These are phyloP conservation scores for Helleia helle DNA, from an alignment of 2,888 invertebrate genomes.

Conservation along the genomic window DNA sequence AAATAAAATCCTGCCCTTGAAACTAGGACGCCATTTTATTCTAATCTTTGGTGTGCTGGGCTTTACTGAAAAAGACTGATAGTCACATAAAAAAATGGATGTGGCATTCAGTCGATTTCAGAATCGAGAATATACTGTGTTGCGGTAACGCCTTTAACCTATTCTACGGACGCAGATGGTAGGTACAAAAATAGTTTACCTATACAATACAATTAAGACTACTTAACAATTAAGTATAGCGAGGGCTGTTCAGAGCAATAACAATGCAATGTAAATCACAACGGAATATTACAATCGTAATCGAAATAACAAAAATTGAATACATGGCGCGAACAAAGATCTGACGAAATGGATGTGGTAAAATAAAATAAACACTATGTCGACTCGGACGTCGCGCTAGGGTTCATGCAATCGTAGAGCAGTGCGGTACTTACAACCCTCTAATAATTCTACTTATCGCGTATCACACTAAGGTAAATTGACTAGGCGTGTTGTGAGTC, in stretches of 20 bases:
- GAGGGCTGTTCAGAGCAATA: constrained; percentile 38
- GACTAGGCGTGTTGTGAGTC: constrained; percentile 70
- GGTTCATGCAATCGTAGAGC: no score
- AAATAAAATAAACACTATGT: background rate
- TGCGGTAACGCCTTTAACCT: constrained; percentile 61
- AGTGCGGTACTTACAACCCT: constrained; percentile 25
- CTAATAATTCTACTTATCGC: constrained; percentile 62
- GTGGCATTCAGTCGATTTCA: constrained; percentile 36
- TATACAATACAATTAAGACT: constrained; percentile 69
- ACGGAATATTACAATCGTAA: constrained; percentile 11
- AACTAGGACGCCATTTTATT: constrained; percentile 46
- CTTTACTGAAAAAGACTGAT: constrained; percentile 43
- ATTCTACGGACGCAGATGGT: constrained; percentile 61
- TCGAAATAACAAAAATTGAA: constrained; percentile 1
- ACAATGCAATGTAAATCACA: constrained; percentile 20
- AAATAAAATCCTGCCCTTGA: constrained; percentile 35
- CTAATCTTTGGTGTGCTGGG: constrained; percentile 72
- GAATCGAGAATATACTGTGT: constrained; percentile 42
- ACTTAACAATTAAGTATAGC: constrained; percentile 70
- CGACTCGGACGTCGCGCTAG: no score
- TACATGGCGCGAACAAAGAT: background rate
- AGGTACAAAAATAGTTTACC: constrained; percentile 73
- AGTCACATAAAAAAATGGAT: constrained; percentile 23
- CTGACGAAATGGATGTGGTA: no score
- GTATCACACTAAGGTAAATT: constrained; percentile 74